Base-by-base conservation (phyloP, 2,797 vertebrate genomes). In the Clarias fuscus region DNA sequence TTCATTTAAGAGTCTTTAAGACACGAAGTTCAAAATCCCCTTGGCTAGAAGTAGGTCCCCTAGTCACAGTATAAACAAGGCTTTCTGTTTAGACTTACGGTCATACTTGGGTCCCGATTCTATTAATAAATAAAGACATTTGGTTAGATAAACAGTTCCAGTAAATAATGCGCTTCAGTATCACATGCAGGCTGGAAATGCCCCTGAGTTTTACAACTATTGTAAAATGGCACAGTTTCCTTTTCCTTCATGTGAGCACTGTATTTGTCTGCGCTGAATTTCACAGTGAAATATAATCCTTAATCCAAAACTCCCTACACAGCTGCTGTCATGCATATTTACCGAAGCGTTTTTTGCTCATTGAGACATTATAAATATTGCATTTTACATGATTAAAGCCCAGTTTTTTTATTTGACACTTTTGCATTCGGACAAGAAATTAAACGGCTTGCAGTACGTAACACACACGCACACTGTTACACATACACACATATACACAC, bases 381-480 rank as follows among this genome's bases (percentile, higher is more conserved):
- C 2, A 24, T 81, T 72, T 48, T 80, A 62, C 30, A 27, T 67
- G 40, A 86, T 86, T 58, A 77, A 67, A 37, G n/a, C 8, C 59
- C 27, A 11, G 27, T 75, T 53, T 58, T 61, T 58, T 58, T 73
- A 65, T 75, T 65, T 65, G 64, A 71, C 70, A 73, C 18, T 8
- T 73, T 48, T n/a, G 27, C 24, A 33, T 43, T 65, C 24, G 15
- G 22, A n/a, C 48, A 58, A 40, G 43, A 67, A 82, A 61, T 40
- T 24, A 17, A 86, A 75, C 33, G 5, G 56, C 77, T 72, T 30
- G 43, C 67, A 78, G 24, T 75, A 40, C n/a, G n/a, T 30, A 30
- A 20, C 58, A 56, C 72, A 77, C 33, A 33, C 2, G 33, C 37
- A 4, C 37, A 37, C 37, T 37, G 37, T 37, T 37, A 37, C 37